Evolutionary conservation across 37 sponge, comb jelly and placozoan genomes (phyloP).

Genomic region (Hexactinellida sp.): DNA sequence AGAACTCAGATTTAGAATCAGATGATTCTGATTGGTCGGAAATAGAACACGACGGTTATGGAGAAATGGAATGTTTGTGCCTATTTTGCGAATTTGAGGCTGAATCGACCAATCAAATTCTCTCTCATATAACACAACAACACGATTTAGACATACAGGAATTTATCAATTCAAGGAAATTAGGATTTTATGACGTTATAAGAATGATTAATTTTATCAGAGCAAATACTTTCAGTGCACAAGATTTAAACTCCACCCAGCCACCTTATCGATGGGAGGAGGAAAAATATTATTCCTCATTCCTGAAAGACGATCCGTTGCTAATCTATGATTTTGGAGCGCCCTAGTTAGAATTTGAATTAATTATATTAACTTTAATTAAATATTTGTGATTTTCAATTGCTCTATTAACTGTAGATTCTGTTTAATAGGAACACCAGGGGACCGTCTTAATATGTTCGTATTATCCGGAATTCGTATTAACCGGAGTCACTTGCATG

Average conservation of each 20-base stretch:
- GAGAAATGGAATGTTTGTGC: neutral
- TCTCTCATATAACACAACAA: neutral
- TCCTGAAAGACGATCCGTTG: neutral
- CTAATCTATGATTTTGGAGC: neutral
- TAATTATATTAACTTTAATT: neutral
- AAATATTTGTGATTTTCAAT: neutral
- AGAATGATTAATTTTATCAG: neutral
- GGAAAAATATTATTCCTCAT: neutral
- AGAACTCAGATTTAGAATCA: neutral
- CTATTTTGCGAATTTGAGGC: neutral
- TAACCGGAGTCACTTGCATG: too few species aligned
- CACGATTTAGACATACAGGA: neutral
- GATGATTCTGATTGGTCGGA: conserved; percentile 12
- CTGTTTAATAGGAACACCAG: neutral
- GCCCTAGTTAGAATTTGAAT: neutral
- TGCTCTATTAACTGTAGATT: neutral
- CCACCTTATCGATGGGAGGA: neutral
- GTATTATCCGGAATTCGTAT: neutral
- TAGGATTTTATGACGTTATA: neutral
- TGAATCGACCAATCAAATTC: neutral
- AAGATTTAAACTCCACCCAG: neutral
- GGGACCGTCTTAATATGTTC: neutral
- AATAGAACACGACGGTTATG: neutral
- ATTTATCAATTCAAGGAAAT: neutral
- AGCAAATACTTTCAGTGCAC: neutral